Conservation (phyloP, 23 tunicate genomes). For the Phallusia fumigata region DNA sequence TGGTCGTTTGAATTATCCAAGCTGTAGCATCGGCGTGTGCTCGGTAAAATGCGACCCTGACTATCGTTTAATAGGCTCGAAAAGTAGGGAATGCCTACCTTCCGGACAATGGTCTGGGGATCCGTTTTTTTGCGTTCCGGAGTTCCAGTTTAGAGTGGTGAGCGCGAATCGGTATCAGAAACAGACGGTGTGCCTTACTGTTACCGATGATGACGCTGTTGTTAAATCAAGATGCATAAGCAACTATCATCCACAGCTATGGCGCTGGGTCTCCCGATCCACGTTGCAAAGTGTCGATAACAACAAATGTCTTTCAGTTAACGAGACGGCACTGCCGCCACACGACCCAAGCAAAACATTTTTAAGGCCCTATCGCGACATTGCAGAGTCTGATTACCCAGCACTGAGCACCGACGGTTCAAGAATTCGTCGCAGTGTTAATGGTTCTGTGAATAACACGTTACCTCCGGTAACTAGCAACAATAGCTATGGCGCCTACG, state of each 20-base stretch:
- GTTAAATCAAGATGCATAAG: constrained; percentile 14
- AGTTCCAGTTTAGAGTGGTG: constrained; percentile 29
- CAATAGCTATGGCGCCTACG: no score
- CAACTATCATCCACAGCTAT: constrained; percentile 18
- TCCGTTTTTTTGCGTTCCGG: constrained; percentile 30
- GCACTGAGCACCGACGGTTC: background rate
- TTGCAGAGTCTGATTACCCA: no score
- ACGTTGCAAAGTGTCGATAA: constrained; percentile 33
- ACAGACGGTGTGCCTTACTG: constrained; percentile 27
- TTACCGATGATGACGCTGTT: background rate
- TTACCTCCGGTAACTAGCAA: background rate
- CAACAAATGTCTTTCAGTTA: constrained; percentile 18
- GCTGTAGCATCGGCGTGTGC: constrained; percentile 38
- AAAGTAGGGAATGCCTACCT: constrained; percentile 12
- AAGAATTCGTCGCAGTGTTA: background rate
- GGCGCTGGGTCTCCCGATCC: constrained; percentile 38
- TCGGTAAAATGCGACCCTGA: constrained; percentile 33
- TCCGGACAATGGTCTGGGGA: constrained; percentile 34
- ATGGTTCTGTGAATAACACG: background rate
- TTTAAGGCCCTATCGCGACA: no score
- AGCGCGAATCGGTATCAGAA: constrained; percentile 11
- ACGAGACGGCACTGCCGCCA: background rate
- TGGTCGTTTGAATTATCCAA: constrained; percentile 9
- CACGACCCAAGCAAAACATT: background rate
- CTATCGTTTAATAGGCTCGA: constrained; percentile 36